Evolutionary conservation across 2,797 vertebrate genomes (phyloP).

Genomic region (Parauchenoglanis ngamensis): DNA sequence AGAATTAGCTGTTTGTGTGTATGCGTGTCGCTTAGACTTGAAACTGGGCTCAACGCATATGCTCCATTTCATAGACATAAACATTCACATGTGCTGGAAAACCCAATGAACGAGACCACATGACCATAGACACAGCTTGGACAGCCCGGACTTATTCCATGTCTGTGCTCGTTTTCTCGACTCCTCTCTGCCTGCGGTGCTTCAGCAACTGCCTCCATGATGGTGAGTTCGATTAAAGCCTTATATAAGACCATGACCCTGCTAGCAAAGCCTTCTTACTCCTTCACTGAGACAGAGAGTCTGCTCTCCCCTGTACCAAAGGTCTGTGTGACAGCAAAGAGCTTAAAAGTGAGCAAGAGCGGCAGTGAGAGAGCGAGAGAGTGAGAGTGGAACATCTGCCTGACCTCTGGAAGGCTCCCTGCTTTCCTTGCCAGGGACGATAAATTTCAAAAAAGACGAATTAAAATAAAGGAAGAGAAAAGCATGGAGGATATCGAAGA

Average conservation of each 20-base stretch:
- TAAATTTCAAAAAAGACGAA: slow-evolving; percentile 62
- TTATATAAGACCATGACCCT: slow-evolving; percentile 39
- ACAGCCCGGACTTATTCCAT: slow-evolving; percentile 65
- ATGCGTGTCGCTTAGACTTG: background rate
- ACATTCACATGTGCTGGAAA: slow-evolving; percentile 73
- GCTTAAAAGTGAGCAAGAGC: slow-evolving; percentile 7
- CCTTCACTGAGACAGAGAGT: slow-evolving; percentile 30
- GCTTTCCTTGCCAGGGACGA: slow-evolving; percentile 64
- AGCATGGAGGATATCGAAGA: slow-evolving; percentile 59
- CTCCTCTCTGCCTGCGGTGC: background rate
- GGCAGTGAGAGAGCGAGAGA: background rate
- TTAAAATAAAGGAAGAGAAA: slow-evolving; percentile 41
- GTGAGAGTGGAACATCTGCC: slow-evolving; percentile 65
- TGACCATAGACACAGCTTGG: slow-evolving; percentile 63
- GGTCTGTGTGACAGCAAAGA: slow-evolving; percentile 9
- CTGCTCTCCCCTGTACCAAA: slow-evolving; percentile 24
- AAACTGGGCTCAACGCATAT: slow-evolving; percentile 49
- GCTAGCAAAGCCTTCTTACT: slow-evolving; percentile 30
- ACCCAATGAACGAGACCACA: slow-evolving; percentile 54
- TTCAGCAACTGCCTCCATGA: slow-evolving; percentile 26
- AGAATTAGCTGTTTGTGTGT: background rate
- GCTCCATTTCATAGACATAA: slow-evolving; percentile 71
- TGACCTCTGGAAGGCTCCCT: slow-evolving; percentile 68
- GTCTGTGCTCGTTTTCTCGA: slow-evolving; percentile 59
- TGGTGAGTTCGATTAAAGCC: slow-evolving; percentile 60